Percentiles rank a stretch among this genome's conserved stretches.
phyloP scores from a whole-genome alignment of 2,797 vertebrate genomes.

The Tadarida brasiliensis region DNA sequence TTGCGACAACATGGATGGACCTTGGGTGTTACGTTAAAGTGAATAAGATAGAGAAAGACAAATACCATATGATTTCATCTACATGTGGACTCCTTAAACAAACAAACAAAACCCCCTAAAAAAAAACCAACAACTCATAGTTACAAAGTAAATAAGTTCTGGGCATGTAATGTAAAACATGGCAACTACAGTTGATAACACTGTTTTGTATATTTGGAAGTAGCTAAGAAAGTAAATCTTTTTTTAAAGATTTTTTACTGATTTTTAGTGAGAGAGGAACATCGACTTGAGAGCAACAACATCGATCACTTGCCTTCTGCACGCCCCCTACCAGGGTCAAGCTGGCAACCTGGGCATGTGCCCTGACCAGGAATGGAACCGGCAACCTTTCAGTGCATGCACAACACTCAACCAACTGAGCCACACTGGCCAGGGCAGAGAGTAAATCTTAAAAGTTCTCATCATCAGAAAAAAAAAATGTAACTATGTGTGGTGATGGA shows the following conservation, averaged over 20 bases:
- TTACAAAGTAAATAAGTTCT: not conserved
- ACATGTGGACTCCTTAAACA: not conserved
- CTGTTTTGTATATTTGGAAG: not conserved
- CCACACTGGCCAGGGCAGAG: not conserved
- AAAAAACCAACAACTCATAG: not conserved
- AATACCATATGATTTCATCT: not conserved
- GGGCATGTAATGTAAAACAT: not conserved
- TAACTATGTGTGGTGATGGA: not conserved
- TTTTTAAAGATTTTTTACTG: too few relatives aligned
- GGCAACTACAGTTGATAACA: not conserved
- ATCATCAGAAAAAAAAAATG: not conserved
- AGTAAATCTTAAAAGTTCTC: not conserved
- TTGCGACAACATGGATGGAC: not conserved
- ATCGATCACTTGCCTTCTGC: too few relatives aligned
- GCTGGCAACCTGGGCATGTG: too few relatives aligned
- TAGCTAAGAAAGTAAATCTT: not conserved
- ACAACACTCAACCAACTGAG: too few relatives aligned
- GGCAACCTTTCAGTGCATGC: too few relatives aligned
- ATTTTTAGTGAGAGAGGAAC: too few relatives aligned
- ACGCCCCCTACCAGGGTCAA: too few relatives aligned
- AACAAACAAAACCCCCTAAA: not conserved
- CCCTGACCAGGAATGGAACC: too few relatives aligned
- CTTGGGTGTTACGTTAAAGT: not conserved
- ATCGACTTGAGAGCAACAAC: too few relatives aligned
- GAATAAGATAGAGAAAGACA: not conserved